Percentiles rank a stretch among this genome's conserved stretches.
Evolutionary conservation across 2,113 vertebrate species (phyloP).

Genomic region (Lonchura striata): DNA sequence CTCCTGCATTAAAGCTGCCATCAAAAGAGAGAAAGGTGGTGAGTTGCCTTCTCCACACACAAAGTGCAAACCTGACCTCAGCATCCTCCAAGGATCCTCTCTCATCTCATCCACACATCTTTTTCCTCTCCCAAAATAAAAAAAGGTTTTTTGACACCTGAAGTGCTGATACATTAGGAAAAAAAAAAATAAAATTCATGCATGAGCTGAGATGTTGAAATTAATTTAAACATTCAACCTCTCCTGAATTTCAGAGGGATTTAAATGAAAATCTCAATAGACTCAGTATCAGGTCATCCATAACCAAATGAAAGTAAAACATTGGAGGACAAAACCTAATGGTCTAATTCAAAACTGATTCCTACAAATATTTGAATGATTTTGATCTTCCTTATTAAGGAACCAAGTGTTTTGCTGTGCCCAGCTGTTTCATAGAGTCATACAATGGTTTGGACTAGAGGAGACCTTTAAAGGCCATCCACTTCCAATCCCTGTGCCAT

Average conservation of each 20-base stretch:
- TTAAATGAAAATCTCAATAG: not conserved
- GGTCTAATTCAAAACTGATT: not conserved
- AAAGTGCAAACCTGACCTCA: not conserved
- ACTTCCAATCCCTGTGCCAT: not conserved
- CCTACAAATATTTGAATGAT: not conserved
- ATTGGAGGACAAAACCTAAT: not conserved
- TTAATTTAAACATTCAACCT: not conserved
- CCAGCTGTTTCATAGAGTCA: rapidly evolving
- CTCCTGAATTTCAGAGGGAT: not conserved
- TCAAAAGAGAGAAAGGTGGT: not conserved
- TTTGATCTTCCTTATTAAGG: not conserved
- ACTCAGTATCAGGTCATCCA: not conserved
- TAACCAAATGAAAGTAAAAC: not conserved
- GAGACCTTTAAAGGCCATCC: not conserved
- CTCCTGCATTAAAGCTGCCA: not conserved
- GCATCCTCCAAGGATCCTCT: not conserved
- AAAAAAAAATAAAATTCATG: not conserved
- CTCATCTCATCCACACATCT: rapidly evolving
- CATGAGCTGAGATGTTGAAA: not conserved
- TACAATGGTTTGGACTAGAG: not conserved
- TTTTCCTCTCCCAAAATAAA: not conserved
- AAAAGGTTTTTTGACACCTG: not conserved
- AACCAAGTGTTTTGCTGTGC: not conserved
- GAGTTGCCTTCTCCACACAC: not conserved
- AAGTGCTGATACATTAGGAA: not conserved